These are phyloP conservation scores for Lethocerus indicus DNA, from an alignment of 1,140 invertebrate genomes.

Conservation along the genomic window DNA sequence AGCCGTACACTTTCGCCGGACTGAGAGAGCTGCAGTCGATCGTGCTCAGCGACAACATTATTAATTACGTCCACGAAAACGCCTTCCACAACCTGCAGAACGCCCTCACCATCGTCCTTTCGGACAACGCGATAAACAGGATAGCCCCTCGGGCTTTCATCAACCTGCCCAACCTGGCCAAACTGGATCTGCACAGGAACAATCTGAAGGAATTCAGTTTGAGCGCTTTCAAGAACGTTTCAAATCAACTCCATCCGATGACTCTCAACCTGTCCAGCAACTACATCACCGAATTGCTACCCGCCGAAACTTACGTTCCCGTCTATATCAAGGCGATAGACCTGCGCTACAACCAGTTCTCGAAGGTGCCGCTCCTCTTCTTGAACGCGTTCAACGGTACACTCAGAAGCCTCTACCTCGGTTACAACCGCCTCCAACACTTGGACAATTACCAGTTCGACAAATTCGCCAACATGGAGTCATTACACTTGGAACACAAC, in stretches of 20 bases:
- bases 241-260: slow-evolving; percentile 36
- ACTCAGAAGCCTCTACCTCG: slow-evolving; percentile 44
- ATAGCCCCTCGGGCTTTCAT: slow-evolving; percentile 42
- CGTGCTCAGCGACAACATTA: slow-evolving; percentile 49
- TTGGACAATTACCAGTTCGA: slow-evolving; percentile 53
- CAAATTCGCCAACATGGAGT: slow-evolving; percentile 47
- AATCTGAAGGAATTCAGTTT: slow-evolving; percentile 45
- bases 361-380: slow-evolving; percentile 41
- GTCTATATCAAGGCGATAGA: slow-evolving; percentile 46
- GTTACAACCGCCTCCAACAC: slow-evolving; percentile 52
- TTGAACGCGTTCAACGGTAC: slow-evolving; percentile 38
- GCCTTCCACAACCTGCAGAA: slow-evolving; percentile 47
- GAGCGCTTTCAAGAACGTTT: slow-evolving; percentile 45
- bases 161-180: slow-evolving; percentile 45
- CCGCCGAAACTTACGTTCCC: slow-evolving; percentile 23
- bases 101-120: slow-evolving; percentile 46
- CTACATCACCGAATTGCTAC: slow-evolving; percentile 37
- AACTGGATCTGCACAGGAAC: slow-evolving; percentile 55
- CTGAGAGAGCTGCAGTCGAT: slow-evolving; percentile 48
- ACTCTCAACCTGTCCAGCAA: slow-evolving; percentile 51
- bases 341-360: slow-evolving; percentile 46
- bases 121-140: slow-evolving; percentile 41
- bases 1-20: slow-evolving; percentile 39
- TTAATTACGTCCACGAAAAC: slow-evolving; percentile 33
- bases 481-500: slow-evolving; percentile 55